These are phyloP conservation scores for Pica pica DNA, from an alignment of 2,113 vertebrate genomes.

Conservation along the genomic window DNA sequence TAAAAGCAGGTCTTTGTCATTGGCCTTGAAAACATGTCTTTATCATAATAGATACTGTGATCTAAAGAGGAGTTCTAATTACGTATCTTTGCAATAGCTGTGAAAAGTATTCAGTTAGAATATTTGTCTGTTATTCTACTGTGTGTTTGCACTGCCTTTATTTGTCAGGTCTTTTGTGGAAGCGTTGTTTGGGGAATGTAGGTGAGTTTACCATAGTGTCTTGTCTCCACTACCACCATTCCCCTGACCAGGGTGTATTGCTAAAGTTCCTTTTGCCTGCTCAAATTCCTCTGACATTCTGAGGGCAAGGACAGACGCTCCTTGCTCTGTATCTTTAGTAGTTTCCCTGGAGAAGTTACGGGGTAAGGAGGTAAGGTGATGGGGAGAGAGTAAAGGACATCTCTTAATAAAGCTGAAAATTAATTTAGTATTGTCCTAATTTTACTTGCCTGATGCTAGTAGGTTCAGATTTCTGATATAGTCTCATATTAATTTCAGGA, in stretches of 20 bases:
- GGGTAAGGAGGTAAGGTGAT: not conserved
- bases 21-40: not conserved
- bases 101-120: not conserved
- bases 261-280: not conserved
- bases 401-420: not conserved
- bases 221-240: not conserved
- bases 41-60: not conserved
- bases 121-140: not conserved
- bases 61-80: not conserved
- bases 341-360: not conserved
- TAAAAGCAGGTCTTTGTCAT: not conserved
- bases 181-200: not conserved
- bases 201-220: not conserved
- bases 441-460: not conserved
- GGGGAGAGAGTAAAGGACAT: not conserved
- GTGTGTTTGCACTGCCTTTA: not conserved
- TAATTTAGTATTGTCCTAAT: not conserved
- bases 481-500: constrained; percentile 36
- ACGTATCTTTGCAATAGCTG: not conserved
- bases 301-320: not conserved
- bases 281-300: not conserved
- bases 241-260: not conserved
- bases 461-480: not conserved
- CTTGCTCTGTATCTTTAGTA: not conserved
- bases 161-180: not conserved